Evolutionary conservation across 2,888 invertebrate genomes (phyloP), one percentile per base, ranked within the genome.

Genomic region (Euplexia lucipara): DNA sequence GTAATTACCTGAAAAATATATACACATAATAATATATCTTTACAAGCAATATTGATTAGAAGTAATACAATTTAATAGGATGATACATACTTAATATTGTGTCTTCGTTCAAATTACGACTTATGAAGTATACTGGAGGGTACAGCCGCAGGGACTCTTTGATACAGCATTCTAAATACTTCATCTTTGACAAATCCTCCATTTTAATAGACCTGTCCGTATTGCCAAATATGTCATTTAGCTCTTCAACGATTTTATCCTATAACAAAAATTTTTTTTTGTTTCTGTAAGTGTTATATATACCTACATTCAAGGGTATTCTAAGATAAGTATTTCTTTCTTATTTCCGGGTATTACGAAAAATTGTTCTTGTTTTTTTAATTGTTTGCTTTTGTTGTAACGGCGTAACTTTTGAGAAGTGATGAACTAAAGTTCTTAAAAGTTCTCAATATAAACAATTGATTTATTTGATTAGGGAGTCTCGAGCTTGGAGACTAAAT

Each of bases 121-220:
- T 96, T 79, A 97, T 96, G 79, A 97, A 95, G 32, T 96, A 96
- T 5, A 97, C 97, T 75, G 97, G 97, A 1, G 97, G 97, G 75
- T 96, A 97, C 10, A 97, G 85, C 51, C 97, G 89, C 54, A 97
- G 82, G 0, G 97, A 95, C 84, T 97, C 97, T 85, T 97, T 97
- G 51, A 97, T 96, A 76, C 97, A 97, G 77, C 96, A 96, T 75
- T 97, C 97, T 70, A 97, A 91, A 81, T 97, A 97, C 62, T 95
- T 95, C 96, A 97, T 96, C 60, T 96, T 94, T 67, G 96, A 88
- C n/a, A 97, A 87, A 73, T 96, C 96, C 44, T 96, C 95, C 88
- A 96, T 96, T 0, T 96, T 96, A 2, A 96, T 96, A 0, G 96
- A 94, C 44, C 96, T 92, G 69, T 96, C 95, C 1, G 96, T 96